Percentiles rank a stretch among this genome's conserved stretches.
Conservation (phyloP, 2,888 invertebrate genomes). For the Lottia scabra region DNA sequence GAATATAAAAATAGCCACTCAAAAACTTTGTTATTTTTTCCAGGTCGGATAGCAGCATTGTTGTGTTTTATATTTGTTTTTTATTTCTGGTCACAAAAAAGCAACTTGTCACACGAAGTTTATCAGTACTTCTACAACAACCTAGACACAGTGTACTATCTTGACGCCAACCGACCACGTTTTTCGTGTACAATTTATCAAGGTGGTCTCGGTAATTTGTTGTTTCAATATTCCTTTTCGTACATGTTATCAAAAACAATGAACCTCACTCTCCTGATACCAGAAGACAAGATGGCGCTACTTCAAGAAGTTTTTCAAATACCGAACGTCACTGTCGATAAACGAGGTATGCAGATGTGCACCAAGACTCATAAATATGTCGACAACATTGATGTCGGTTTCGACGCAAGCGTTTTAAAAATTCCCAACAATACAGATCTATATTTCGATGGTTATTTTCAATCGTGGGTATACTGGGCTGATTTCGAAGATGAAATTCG, state of each 20-base stretch:
- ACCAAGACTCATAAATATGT: neutral
- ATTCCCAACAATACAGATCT: neutral
- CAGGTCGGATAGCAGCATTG: neutral
- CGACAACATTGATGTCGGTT: neutral
- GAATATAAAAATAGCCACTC: too few species aligned
- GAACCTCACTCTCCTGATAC: conserved; percentile 10
- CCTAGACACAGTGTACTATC: neutral
- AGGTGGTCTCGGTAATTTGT: conserved; percentile 18
- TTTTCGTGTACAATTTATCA: conserved; percentile 3
- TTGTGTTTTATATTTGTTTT: neutral
- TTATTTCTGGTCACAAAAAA: neutral
- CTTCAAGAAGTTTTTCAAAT: conserved; percentile 8
- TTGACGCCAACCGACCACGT: neutral
- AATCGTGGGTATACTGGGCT: conserved; percentile 18
- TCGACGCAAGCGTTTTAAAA: neutral
- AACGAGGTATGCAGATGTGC: neutral
- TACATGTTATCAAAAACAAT: conserved; percentile 3
- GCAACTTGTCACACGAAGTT: neutral
- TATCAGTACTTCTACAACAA: neutral
- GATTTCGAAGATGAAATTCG: conserved; percentile 9
- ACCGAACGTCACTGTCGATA: neutral
- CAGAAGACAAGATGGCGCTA: neutral
- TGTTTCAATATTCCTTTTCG: conserved; percentile 21
- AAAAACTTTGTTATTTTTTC: neutral
- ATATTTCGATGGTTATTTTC: conserved; percentile 12